Base-by-base conservation (phyloP, 1,140 invertebrate genomes). In the Coenobita brevimanus region DNA sequence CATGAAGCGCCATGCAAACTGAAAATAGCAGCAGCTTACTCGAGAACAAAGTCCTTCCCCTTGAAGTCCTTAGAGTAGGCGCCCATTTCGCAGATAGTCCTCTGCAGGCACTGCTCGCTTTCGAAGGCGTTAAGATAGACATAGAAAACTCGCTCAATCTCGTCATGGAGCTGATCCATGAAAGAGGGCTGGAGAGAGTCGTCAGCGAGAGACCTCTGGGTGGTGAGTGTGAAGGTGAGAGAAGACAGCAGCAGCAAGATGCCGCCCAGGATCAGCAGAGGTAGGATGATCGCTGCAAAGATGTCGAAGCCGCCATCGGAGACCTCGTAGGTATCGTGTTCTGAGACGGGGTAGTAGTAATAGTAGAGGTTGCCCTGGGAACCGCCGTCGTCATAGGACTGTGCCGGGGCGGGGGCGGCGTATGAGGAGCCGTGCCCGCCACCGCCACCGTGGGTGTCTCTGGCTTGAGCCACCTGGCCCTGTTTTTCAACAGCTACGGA, bases 311-410 rank as follows among this genome's bases (percentile, higher is more conserved):
- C 82, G 6, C 60, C 82, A 4, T 82, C 82, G 3, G 79, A 54
- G 0, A 79, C 82, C 21, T 83, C 87, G 38, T 82, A 71, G 60
- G 60, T 36, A 15, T 80, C 83, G 60, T 90, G 86, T 62, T 88
- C 86, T 17, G 89, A 78, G 24, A 89, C 89, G 64, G 89, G 89
- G 82, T 90, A 90, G 82, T 90, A 90, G 82, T 90, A 90, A 87
- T 90, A 90, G 76, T 90, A 90, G 75, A 90, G 89, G 82, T 90
- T 90, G 27, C 89, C 89, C 60, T 89, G 83, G 24, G 85, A 88
- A 30, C 89, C 89, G 21, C 82, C 80, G 33, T 86, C 82, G 46
- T 78, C 43, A 82, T 89, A 84, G 36, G 82, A 79, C 15, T 87
- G 57, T 43, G 87, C 84, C 3, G 89, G 89, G 33, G 89, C 86